These are phyloP conservation scores for Lepidocyrtoides sp. DNA, from an alignment of 2,888 invertebrate genomes.

Conservation along the genomic window DNA sequence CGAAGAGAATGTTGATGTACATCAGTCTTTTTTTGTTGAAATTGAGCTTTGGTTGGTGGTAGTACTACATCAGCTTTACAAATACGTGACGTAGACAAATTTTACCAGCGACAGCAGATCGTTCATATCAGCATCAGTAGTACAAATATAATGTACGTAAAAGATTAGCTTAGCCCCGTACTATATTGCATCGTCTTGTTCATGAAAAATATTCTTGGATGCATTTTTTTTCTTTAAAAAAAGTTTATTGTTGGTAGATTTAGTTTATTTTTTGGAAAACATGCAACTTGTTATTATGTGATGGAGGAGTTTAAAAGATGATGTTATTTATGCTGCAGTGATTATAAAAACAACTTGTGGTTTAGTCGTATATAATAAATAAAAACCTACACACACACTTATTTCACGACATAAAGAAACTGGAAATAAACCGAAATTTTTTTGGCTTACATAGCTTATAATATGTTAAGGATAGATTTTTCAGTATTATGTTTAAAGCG, in stretches of 20 bases:
- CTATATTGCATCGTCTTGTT: background rate
- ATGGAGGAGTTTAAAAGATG: constrained; percentile 34
- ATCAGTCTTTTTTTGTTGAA: constrained; percentile 8
- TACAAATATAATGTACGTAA: background rate
- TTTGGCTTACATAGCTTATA: background rate
- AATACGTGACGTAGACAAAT: constrained; percentile 24
- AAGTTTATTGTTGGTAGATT: background rate
- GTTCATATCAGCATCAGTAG: background rate
- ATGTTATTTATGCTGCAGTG: constrained; percentile 60
- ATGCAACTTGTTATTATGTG: background rate
- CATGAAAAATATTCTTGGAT: background rate
- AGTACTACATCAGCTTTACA: background rate
- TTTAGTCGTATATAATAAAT: constrained; percentile 15
- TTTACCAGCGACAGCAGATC: constrained; percentile 6
- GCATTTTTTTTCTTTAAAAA: background rate
- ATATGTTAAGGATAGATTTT: background rate
- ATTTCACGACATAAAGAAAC: background rate
- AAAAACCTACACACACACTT: background rate
- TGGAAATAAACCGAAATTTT: background rate
- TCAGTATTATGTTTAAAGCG: background rate
- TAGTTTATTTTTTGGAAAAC: constrained; percentile 18
- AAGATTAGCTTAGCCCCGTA: background rate
- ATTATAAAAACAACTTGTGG: constrained; percentile 58
- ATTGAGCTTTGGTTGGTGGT: too few relatives aligned
- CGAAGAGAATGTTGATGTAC: background rate